Conservation (phyloP, 2,797 vertebrate genomes). For the Emydoidea blandingii region DNA sequence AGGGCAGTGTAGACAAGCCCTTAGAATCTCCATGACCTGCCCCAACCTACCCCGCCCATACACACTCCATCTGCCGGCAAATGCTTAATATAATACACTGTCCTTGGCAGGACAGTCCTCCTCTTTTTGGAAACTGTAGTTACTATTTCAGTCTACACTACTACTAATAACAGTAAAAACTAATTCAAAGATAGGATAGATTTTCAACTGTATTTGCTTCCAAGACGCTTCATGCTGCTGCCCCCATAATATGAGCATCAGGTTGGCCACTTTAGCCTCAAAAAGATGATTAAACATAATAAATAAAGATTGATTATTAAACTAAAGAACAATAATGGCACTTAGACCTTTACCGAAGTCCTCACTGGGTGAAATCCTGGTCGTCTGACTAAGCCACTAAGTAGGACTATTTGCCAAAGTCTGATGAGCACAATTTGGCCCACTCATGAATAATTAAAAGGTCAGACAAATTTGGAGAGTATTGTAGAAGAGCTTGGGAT, state of each 20-base stretch:
- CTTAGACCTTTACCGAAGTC: accelerated
- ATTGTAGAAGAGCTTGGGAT: background rate
- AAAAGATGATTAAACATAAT: background rate
- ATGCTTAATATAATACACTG: background rate
- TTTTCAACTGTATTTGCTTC: background rate
- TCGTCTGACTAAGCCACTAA: background rate
- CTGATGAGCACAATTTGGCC: background rate
- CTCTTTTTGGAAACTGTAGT: background rate
- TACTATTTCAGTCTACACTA: background rate
- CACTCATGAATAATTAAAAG: background rate
- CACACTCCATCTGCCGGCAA: background rate
- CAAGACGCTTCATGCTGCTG: background rate
- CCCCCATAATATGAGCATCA: background rate
- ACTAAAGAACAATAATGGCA: background rate
- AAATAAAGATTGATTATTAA: background rate
- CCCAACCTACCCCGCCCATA: too few relatives aligned
- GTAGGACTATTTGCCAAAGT: background rate
- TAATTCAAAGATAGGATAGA: background rate
- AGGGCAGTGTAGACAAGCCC: too few relatives aligned
- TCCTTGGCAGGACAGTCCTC: background rate
- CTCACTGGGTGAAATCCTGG: background rate
- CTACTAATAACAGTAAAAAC: background rate
- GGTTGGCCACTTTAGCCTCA: background rate
- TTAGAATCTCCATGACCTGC: too few relatives aligned
- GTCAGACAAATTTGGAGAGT: background rate